These are phyloP conservation scores for Willowsia nigromaculata DNA, from an alignment of 2,888 invertebrate genomes.

Conservation along the genomic window DNA sequence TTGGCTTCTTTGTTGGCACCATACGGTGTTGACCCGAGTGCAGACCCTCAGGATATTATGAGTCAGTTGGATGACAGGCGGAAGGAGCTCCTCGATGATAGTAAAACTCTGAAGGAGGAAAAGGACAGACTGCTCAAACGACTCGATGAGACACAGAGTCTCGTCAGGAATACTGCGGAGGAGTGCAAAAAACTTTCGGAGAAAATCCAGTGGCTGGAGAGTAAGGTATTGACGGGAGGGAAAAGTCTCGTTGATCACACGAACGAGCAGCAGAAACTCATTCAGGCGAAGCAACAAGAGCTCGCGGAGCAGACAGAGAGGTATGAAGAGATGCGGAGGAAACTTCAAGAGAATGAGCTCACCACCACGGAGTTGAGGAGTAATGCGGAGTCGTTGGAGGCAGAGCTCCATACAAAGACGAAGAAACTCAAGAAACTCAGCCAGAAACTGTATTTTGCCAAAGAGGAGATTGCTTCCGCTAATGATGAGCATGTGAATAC, in stretches of 20 bases:
- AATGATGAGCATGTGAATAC: slow-evolving; percentile 95
- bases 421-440: slow-evolving; percentile 95
- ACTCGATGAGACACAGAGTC: slow-evolving; percentile 86
- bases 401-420: slow-evolving; percentile 98
- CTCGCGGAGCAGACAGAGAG: slow-evolving; percentile 91
- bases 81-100: slow-evolving; percentile 79
- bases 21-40: slow-evolving; percentile 76
- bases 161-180: slow-evolving; percentile 79
- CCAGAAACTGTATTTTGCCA: slow-evolving; percentile 87
- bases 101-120: slow-evolving; percentile 82
- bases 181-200: slow-evolving; percentile 84
- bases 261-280: slow-evolving; percentile 93
- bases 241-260: slow-evolving; percentile 97
- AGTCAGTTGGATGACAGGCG: slow-evolving; percentile 76
- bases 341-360: slow-evolving; percentile 95
- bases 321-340: slow-evolving; percentile 94
- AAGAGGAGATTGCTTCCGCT: slow-evolving; percentile 90
- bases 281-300: slow-evolving; percentile 92
- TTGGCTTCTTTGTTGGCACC: slow-evolving; percentile 75
- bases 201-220: slow-evolving; percentile 92
- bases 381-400: slow-evolving; percentile 94
- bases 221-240: slow-evolving; percentile 95
- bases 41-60: slow-evolving; percentile 78
- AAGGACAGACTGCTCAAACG: slow-evolving; percentile 83
- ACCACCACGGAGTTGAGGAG: slow-evolving; percentile 93